Evolutionary conservation across 1,140 invertebrate genomes (phyloP), one percentile per base, ranked within the genome.

Genomic region (Heliconius himera): DNA sequence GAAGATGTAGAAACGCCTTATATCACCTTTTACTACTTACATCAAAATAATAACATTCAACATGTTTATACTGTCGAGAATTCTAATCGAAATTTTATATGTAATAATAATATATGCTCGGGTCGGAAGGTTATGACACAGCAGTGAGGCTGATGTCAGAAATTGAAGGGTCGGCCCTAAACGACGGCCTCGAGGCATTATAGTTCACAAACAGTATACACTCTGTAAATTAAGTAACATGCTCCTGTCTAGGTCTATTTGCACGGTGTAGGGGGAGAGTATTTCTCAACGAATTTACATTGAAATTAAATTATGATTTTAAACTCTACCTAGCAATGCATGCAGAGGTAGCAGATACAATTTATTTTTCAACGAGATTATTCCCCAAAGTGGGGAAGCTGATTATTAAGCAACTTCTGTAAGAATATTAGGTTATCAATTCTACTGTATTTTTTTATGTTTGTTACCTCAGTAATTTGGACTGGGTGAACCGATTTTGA

Each of bases 91-190:
- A 66, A 66, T 66, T 26, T 66, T 29, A 13, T 11, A 29, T 26
- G 56, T 66, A 66, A 66, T 66, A n/a, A n/a, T n/a, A 66, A 26
- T 66, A 66, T 29, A 26, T 66, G 11, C 56, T 13, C 26, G 56
- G n/a, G 22, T 60, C 56, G 56, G 22, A 2, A 26, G 3, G n/a
- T 26, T 60, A 60, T 60, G 56, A 13, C 8, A 26, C 11, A 22
- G 11, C 8, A 60, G 56, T 60, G 56, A 60, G 56, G 22, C 56
- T 60, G 22, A 60, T 60, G 56, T 60, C 56, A 60, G n/a, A 60
- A 60, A 60, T 60, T 60, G 56, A 66, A 66, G 56, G 56, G 56
- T 26, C 56, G 22, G 22, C 56, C 11, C 56, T 66, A 66, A 66
- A 66, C 56, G 56, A 66, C 56, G 22, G 56, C 56, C 22, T 66